Evolutionary conservation across 2,113 vertebrate genomes (phyloP).

Genomic region (Phalacrocorax pelagicus): DNA sequence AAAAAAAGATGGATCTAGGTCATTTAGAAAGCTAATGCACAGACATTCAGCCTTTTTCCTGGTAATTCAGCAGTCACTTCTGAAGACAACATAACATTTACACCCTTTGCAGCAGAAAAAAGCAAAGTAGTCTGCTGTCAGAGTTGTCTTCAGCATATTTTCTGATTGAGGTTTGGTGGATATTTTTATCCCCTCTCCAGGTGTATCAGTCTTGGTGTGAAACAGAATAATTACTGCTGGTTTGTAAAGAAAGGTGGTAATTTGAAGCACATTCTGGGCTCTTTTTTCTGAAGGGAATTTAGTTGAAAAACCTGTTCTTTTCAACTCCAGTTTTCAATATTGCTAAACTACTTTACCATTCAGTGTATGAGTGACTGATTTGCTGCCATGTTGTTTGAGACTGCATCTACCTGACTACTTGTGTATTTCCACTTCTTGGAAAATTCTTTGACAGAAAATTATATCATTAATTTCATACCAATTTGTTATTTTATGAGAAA

Average conservation of each 20-base stretch:
- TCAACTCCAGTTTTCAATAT: not conserved
- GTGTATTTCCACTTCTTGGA: not conserved
- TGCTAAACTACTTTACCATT: not conserved
- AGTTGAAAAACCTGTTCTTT: not conserved
- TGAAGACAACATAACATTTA: not conserved
- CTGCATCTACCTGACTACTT: not conserved
- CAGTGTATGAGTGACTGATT: not conserved
- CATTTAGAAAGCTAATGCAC: not conserved
- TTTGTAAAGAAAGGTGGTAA: slow-evolving; percentile 6
- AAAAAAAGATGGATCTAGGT: not conserved
- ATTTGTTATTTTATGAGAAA: not conserved
- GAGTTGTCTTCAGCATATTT: not conserved
- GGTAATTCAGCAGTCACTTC: not conserved
- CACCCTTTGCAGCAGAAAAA: not conserved
- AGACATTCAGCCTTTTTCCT: not conserved
- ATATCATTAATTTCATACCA: not conserved
- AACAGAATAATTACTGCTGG: not conserved
- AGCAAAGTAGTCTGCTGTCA: not conserved
- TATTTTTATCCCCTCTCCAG: not conserved
- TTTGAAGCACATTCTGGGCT: slow-evolving; percentile 1
- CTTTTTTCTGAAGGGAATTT: not conserved
- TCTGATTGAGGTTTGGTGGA: not conserved
- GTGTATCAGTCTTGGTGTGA: not conserved
- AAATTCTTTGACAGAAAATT: slow-evolving; percentile 13
- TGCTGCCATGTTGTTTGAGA: slow-evolving; percentile 4